Evolutionary conservation across 2,113 vertebrate species (phyloP).

Genomic region (Spermophilus dauricus): DNA sequence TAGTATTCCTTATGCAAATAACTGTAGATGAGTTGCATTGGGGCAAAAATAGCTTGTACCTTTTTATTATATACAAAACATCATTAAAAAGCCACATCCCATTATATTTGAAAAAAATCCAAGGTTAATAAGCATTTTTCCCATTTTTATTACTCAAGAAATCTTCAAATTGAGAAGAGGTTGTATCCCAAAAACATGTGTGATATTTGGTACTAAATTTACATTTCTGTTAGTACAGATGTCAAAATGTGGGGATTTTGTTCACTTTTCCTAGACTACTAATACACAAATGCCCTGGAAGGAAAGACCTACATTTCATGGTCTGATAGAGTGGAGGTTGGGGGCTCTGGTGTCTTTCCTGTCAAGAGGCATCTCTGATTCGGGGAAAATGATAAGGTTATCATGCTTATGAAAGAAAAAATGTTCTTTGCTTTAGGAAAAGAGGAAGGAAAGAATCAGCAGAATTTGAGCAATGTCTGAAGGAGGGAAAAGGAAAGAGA

Average conservation of each 20-base stretch:
- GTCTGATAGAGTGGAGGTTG: background rate
- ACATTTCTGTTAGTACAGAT: background rate
- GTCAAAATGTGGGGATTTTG: background rate
- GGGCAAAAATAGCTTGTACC: slow-evolving; percentile 24
- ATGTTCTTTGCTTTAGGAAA: background rate
- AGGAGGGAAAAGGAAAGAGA: background rate
- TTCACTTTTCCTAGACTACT: background rate
- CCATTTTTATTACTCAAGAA: slow-evolving; percentile 43
- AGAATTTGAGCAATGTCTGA: background rate
- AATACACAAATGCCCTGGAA: background rate
- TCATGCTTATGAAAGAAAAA: background rate
- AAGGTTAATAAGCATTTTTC: slow-evolving; percentile 44
- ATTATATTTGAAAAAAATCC: slow-evolving; percentile 49
- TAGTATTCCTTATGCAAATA: slow-evolving; percentile 14
- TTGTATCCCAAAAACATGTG: background rate
- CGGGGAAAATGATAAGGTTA: background rate
- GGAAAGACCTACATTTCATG: background rate
- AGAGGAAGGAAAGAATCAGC: background rate
- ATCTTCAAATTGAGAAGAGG: background rate
- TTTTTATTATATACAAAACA: slow-evolving; percentile 31
- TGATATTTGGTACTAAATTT: background rate
- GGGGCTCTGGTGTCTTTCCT: background rate
- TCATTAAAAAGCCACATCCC: slow-evolving; percentile 32
- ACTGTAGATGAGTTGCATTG: background rate
- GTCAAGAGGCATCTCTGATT: background rate